Conservation (phyloP, 2,113 vertebrate genomes). For the Hystrix brachyura region DNA sequence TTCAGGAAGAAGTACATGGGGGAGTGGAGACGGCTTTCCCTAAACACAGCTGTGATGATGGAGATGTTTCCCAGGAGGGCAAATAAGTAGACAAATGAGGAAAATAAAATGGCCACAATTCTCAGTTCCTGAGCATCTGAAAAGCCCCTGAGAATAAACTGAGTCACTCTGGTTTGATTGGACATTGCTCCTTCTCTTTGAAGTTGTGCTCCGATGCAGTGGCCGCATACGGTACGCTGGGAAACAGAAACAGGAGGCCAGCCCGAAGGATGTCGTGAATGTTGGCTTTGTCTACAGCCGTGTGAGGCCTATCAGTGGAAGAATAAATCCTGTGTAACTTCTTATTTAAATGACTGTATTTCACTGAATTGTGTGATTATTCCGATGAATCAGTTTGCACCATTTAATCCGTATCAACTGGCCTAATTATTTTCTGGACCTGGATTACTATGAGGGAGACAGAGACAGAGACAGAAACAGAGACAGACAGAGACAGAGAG, state of each 20-base stretch:
- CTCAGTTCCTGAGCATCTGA: not conserved
- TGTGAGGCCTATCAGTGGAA: no score
- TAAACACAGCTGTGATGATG: not conserved
- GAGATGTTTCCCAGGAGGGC: constrained; percentile 22
- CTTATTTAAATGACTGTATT: not conserved
- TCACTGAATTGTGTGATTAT: no score
- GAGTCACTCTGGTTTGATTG: not conserved
- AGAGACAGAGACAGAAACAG: no score
- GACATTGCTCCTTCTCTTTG: not conserved
- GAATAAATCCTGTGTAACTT: not conserved
- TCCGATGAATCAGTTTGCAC: not conserved
- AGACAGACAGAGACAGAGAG: not conserved
- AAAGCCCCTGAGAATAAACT: not conserved
- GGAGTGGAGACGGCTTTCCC: not conserved
- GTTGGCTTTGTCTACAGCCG: no score
- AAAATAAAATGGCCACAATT: not conserved
- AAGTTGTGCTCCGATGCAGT: not conserved
- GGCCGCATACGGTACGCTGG: no score
- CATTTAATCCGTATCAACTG: not conserved
- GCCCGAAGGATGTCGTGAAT: not conserved
- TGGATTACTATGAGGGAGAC: not conserved
- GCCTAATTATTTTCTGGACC: not conserved
- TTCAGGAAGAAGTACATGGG: constrained; percentile 69
- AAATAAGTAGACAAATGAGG: not conserved
- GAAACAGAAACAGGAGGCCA: no score